Percentiles rank a stretch among this genome's conserved stretches.
phyloP scores from a whole-genome alignment of 2,888 invertebrate species.

The Pristionchus mayeri region DNA sequence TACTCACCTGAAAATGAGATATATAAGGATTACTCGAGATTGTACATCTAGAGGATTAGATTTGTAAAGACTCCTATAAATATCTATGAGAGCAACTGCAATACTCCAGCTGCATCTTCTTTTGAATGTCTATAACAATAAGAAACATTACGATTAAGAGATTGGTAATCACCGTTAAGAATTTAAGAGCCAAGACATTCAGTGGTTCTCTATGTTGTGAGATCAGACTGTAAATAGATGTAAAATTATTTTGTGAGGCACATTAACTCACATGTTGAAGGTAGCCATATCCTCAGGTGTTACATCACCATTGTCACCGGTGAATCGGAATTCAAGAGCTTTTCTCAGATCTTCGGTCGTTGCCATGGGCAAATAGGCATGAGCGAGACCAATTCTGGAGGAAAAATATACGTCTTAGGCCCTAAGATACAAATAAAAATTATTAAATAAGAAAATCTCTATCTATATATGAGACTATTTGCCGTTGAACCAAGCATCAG shows the following conservation, averaged over 20 bases:
- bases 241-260: not conserved
- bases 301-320: conserved; percentile 40
- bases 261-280: conserved; percentile 4
- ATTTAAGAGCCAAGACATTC: not conserved
- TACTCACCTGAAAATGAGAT: conserved; percentile 26
- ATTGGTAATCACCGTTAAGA: not conserved
- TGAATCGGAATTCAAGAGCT: not conserved
- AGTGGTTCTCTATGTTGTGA: conserved; percentile 42
- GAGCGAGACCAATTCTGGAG: no score
- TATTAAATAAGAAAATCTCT: no score
- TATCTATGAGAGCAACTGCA: conserved; percentile 17
- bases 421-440: no score
- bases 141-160: not conserved
- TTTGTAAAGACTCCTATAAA: not conserved
- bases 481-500: no score
- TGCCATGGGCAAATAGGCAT: no score
- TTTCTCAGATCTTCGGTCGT: conserved; percentile 31
- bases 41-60: conserved; percentile 29
- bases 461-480: no score
- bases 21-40: conserved; percentile 16
- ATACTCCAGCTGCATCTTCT: conserved; percentile 34
- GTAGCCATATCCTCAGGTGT: conserved; percentile 29
- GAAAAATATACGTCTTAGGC: no score
- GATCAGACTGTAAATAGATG: conserved; percentile 7
- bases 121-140: conserved; percentile 5